phyloP scores from a whole-genome alignment of 1,140 invertebrate species.

The Zophobas morio region DNA sequence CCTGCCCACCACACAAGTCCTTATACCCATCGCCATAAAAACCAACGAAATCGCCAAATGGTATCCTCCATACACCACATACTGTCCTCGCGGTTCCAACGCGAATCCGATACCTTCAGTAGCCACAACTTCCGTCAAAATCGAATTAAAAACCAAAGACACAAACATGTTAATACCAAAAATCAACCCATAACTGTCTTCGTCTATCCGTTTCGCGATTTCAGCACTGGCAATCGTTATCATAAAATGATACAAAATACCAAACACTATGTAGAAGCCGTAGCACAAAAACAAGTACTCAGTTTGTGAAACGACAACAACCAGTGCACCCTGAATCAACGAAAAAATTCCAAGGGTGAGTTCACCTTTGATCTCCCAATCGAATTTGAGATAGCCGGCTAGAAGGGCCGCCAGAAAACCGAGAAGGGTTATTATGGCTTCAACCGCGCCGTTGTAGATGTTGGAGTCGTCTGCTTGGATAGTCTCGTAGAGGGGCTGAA shows the following conservation, averaged over 20 bases:
- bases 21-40: too few relatives aligned
- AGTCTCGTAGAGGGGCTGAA: constrained; percentile 84
- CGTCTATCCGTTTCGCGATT: constrained; percentile 83
- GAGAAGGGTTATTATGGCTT: constrained; percentile 81
- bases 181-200: constrained; percentile 89
- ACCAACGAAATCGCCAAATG: too few relatives aligned
- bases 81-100: constrained; percentile 70
- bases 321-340: constrained; percentile 75
- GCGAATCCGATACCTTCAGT: constrained; percentile 65
- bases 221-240: constrained; percentile 92
- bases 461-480: constrained; percentile 44
- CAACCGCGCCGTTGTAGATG: constrained; percentile 77
- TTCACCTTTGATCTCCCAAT: constrained; percentile 65
- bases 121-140: constrained; percentile 82
- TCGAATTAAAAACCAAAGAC: constrained; percentile 82
- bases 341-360: constrained; percentile 68
- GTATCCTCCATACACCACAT: constrained; percentile 73
- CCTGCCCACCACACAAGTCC: too few relatives aligned
- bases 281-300: constrained; percentile 81
- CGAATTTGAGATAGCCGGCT: constrained; percentile 65
- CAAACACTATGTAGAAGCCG: constrained; percentile 81
- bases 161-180: constrained; percentile 93
- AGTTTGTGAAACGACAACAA: constrained; percentile 76
- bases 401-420: constrained; percentile 74
- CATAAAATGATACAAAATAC: constrained; percentile 84